Percentiles rank a stretch among this genome's conserved stretches.
Evolutionary conservation across 1,140 invertebrate species (phyloP).

Genomic region (Hypothenemus hampei): DNA sequence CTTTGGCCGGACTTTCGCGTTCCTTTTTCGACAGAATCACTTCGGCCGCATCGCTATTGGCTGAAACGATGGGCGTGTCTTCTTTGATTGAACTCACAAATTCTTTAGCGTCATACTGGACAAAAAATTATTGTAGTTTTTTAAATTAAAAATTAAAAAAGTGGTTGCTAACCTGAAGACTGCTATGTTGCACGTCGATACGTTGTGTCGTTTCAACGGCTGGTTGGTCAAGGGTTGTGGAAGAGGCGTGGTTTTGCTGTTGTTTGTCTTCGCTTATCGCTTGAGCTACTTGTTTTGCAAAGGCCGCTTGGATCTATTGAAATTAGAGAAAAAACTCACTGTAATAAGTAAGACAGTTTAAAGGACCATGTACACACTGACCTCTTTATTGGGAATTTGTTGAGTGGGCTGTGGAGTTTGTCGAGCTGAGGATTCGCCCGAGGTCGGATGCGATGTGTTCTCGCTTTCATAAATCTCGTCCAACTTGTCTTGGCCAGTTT

Average conservation of each 20-base stretch:
- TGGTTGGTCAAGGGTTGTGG: not conserved
- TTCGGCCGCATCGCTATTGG: conserved; percentile 40
- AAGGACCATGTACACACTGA: not conserved
- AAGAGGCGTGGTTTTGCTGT: not conserved
- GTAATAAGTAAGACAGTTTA: not conserved
- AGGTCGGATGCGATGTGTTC: conserved; percentile 39
- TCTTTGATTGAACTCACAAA: conserved; percentile 40
- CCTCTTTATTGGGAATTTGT: conserved; percentile 36
- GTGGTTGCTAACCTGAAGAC: conserved; percentile 36
- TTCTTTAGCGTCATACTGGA: conserved; percentile 41
- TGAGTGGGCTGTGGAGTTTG: conserved; percentile 41
- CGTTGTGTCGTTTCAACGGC: not conserved
- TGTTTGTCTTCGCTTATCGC: conserved; percentile 30
- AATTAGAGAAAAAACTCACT: not conserved
- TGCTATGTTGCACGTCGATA: conserved; percentile 37
- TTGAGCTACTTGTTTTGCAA: conserved; percentile 40
- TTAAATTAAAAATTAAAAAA: not conserved
- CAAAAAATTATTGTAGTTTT: not conserved
- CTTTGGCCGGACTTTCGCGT: conserved; percentile 42
- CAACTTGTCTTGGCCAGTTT: conserved; percentile 38
- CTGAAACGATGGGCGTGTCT: conserved; percentile 42
- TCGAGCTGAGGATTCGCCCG: conserved; percentile 43
- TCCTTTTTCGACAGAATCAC: conserved; percentile 42
- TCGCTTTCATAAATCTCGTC: conserved; percentile 37
- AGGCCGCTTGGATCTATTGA: conserved; percentile 39